Base-by-base conservation (phyloP, 2,888 invertebrate species). In the Rhamphomyia laevipes region DNA sequence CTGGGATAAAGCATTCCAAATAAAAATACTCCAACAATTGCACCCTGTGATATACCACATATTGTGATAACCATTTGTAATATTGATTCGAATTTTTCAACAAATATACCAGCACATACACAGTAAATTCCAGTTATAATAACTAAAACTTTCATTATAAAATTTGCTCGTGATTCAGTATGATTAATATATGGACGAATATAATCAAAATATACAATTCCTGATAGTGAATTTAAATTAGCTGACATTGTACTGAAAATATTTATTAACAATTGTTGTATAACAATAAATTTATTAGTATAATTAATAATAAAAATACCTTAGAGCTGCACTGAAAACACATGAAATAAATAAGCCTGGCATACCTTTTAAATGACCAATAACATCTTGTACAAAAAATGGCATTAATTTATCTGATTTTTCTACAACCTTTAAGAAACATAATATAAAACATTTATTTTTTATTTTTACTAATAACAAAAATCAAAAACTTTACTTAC, bases 1-100 rank as follows among this genome's bases (percentile, higher is more conserved):
- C 74, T 78, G 0, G 84, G 83, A 45, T 81, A 67, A 51, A 84
- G 65, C 74, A 84, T 79, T 27, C 83, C 84, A 35, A 84, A 61
- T 7, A 78, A 70, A 58, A 84, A 84, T 3, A 81, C 73, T 1
- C 80, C 83, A 55, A 79, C 74, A 1, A 80, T 75, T 5, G 81
- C 77, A n/a, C 83, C 81, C 9, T 79, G 70, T 6, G 71, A 67
- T 7, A 74, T 62, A 16, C 75, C 75, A 42, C 67, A 63, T 35
- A 73, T 66, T 4, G 72, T 72, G 27, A 68, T 64, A 0, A 68
- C 59, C 18, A 74, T 64, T 63, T 77, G 75, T 9, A 78, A 54
- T 16, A 78, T 71, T 10, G 74, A 73, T 21, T 71, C 67, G 16
- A 77, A 67, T 45, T 69, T 61, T 17, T 74, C 66, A 12, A 70